Conservation (phyloP, 2,113 vertebrate species). For the Hypocryptadius cinnamomeus region DNA sequence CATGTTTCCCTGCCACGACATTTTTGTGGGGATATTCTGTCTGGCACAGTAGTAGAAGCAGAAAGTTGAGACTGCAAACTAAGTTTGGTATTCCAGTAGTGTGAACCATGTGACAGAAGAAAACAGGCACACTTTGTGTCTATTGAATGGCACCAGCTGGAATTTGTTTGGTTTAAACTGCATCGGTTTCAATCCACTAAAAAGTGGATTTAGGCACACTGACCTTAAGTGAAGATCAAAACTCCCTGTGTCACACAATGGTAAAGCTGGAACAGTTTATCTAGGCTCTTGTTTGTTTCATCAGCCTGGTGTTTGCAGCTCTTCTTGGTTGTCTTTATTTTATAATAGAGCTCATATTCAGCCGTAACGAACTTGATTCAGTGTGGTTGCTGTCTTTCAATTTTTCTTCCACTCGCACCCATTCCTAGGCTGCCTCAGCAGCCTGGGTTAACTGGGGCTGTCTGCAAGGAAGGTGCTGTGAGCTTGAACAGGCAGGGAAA, state of each 20-base stretch:
- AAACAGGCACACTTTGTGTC: fast-evolving
- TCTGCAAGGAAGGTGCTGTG: neutral
- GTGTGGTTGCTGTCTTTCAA: neutral
- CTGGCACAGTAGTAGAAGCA: neutral
- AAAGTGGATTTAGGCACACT: neutral
- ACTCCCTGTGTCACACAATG: neutral
- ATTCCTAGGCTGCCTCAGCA: neutral
- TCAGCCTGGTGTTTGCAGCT: neutral
- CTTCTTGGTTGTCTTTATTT: neutral
- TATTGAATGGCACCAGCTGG: neutral
- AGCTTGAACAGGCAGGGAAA: neutral
- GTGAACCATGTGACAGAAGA: neutral
- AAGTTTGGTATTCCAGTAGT: neutral
- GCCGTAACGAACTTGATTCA: neutral
- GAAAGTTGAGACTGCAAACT: neutral
- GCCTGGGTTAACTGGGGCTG: neutral
- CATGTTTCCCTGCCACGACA: neutral
- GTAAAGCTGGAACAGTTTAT: neutral
- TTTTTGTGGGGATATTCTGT: neutral
- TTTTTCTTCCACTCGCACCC: neutral
- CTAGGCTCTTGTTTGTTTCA: neutral
- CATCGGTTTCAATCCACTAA: no score
- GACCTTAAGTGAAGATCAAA: neutral
- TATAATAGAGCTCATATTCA: neutral
- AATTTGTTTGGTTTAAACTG: neutral